Evolutionary conservation across 1,140 invertebrate species (phyloP), one percentile per base, ranked within the genome.

Genomic region (Agrilus planipennis): DNA sequence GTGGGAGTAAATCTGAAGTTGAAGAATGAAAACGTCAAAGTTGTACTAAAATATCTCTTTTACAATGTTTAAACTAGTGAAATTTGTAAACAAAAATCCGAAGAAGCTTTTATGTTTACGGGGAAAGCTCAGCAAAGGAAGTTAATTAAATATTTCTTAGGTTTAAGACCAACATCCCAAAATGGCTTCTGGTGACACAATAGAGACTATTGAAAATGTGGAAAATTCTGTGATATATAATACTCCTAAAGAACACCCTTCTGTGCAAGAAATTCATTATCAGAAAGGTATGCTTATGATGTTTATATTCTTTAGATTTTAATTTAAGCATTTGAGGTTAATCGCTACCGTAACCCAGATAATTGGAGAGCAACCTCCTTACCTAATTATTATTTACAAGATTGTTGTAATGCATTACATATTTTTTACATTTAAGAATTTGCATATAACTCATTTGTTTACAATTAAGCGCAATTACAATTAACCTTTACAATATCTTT

Each of bases 181-280:
- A 71, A 79, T 79, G 76, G 76, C 76, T 73, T 77, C 76, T 59
- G 73, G 74, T 52, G 73, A 77, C 58, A 73, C 66, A 55, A 70
- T 75, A 52, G 72, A 77, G 61, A 71, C 69, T 61, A 78, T 79
- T 55, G 73, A 77, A 64, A 67, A 75, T 53, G 67, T 65, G 30
- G 55, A 55, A 39, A 46, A 52, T 37, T 52, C 53, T 42, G 43
- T 46, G 34, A 32, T 45, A 21, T 39, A 49, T 43, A 53, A 53
- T 44, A 53, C 51, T 44, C 36, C 51, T n/a, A 58, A 59, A 35
- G 53, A 57, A 18, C 44, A 6, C 7, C 14, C 12, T 12, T 7
- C 11, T 31, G 12, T 31, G 7, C 29, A 31, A 6, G 11, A 14
- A 31, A 31, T 31, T 31, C 5, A 6, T 25, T 11, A 25, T 5